phyloP scores from a whole-genome alignment of 2,888 invertebrate genomes.

The Camponotus fellah region DNA sequence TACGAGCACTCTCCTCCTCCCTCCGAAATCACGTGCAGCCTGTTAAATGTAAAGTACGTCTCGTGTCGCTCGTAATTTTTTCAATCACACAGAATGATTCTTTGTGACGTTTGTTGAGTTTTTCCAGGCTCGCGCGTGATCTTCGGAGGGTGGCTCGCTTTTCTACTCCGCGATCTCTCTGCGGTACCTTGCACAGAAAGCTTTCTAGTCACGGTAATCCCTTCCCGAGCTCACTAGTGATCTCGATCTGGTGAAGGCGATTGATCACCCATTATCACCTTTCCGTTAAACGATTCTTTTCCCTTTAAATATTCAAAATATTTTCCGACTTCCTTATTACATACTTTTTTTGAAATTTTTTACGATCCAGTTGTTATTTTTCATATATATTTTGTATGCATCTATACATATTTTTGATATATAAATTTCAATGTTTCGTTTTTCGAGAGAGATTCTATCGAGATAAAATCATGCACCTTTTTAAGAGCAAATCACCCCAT shows the following conservation, averaged over 20 bases:
- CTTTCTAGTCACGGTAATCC: slow-evolving; percentile 49
- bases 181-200: slow-evolving; percentile 68
- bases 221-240: not conserved
- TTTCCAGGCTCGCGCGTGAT: slow-evolving; percentile 76
- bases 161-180: slow-evolving; percentile 59
- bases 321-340: not conserved
- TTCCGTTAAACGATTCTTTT: not conserved
- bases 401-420: not conserved
- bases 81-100: slow-evolving; percentile 50
- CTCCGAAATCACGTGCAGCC: slow-evolving; percentile 79
- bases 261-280: not conserved
- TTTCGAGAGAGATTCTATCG: not conserved
- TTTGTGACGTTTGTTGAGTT: slow-evolving; percentile 59
- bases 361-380: not conserved
- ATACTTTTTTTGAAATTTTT: not conserved
- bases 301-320: not conserved
- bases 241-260: slow-evolving; percentile 3
- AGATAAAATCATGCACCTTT: not conserved
- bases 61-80: slow-evolving; percentile 29
- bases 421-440: slow-evolving; percentile 14
- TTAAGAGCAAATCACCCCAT: not conserved
- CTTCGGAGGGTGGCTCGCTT: slow-evolving; percentile 74
- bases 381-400: not conserved
- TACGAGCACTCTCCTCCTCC: slow-evolving; percentile 78
- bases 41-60: slow-evolving; percentile 46